phyloP scores from a whole-genome alignment of 2,888 invertebrate genomes.

The Pammene aurita region DNA sequence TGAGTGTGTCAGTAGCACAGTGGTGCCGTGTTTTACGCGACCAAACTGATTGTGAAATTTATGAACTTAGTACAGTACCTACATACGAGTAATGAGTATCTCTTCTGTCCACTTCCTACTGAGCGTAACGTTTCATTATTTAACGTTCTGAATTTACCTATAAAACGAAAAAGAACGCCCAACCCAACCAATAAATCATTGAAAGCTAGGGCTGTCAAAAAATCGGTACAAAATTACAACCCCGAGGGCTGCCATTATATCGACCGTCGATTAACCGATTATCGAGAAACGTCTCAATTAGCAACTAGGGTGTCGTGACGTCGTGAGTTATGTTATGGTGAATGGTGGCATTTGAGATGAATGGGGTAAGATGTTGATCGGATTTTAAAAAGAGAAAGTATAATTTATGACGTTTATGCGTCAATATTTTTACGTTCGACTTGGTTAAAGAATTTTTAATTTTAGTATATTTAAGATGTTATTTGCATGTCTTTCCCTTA shows the following conservation, averaged over 20 bases:
- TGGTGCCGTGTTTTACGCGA: neutral
- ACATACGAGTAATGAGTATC: too few species aligned
- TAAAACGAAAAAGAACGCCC: neutral
- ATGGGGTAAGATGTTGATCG: constrained; percentile 35
- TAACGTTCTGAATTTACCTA: neutral
- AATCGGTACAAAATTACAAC: constrained; percentile 59
- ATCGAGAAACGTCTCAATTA: constrained; percentile 69
- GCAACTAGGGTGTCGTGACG: constrained; percentile 37
- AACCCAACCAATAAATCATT: constrained; percentile 28
- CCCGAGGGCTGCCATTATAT: constrained; percentile 52
- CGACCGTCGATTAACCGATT: constrained; percentile 53
- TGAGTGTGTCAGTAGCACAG: constrained; percentile 27
- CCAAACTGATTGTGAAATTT: constrained; percentile 8
- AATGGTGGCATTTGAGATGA: constrained; percentile 23
- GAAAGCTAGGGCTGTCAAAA: constrained; percentile 59
- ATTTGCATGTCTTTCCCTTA: too few species aligned
- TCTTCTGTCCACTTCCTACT: too few species aligned
- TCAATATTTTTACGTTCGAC: constrained; percentile 1
- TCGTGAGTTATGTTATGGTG: constrained; percentile 32
- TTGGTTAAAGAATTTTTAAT: neutral
- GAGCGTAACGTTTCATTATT: too few species aligned
- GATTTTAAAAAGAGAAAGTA: constrained; percentile 37
- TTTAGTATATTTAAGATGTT: neutral
- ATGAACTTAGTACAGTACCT: neutral
- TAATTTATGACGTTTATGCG: constrained; percentile 16